Percentiles rank a stretch among this genome's conserved stretches.
Evolutionary conservation across 2,797 vertebrate species (phyloP).

Genomic region (Fratercula arctica): DNA sequence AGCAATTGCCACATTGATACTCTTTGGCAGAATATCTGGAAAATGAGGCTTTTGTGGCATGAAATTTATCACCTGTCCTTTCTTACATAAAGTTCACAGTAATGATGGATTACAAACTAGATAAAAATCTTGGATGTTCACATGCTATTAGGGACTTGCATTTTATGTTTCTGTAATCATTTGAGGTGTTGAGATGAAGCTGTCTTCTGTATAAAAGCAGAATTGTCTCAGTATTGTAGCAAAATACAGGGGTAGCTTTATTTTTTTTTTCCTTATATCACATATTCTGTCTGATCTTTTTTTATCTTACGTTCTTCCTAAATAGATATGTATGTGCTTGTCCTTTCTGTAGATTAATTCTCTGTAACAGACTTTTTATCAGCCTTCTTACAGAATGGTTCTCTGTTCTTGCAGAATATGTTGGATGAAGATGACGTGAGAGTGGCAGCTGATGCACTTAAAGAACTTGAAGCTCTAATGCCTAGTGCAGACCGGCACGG

Average conservation of each 20-base stretch:
- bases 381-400: background rate
- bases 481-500: constrained; percentile 82
- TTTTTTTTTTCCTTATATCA: accelerated
- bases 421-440: constrained; percentile 97
- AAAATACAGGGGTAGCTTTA: background rate
- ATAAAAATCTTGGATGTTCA: accelerated
- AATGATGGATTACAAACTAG: accelerated
- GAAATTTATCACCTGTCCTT: background rate
- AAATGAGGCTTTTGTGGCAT: background rate
- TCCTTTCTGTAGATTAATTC: background rate
- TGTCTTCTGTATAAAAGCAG: background rate
- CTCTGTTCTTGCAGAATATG: constrained; percentile 74
- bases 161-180: background rate
- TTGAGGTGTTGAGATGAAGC: background rate
- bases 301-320: background rate
- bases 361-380: background rate
- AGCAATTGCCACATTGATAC: accelerated
- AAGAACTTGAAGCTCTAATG: constrained; percentile 96
- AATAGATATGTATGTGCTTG: accelerated
- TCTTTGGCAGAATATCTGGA: background rate
- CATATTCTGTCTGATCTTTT: background rate
- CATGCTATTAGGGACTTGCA: accelerated
- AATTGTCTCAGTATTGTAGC: background rate
- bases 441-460: constrained; percentile 92
- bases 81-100: background rate